These are phyloP conservation scores for Vidua chalybeata DNA, from an alignment of 2,113 vertebrate genomes.

Conservation along the genomic window DNA sequence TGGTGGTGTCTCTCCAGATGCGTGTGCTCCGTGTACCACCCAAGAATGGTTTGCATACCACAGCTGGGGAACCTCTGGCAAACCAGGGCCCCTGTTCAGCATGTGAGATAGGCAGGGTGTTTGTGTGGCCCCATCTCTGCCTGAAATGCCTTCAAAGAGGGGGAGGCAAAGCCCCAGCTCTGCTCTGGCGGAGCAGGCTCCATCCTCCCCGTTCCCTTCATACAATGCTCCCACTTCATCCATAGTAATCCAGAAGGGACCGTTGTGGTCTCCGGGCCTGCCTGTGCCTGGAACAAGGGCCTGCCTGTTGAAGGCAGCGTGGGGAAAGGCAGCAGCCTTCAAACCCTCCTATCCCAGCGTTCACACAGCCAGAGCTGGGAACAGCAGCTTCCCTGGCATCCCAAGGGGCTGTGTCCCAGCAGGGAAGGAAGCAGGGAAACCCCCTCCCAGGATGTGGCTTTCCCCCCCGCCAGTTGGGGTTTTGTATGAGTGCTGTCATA, in stretches of 20 bases:
- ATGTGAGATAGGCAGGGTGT: background rate
- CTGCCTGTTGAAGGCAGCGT: slow-evolving; percentile 38
- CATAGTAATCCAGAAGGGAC: slow-evolving; percentile 59
- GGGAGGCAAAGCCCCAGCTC: background rate
- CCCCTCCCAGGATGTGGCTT: background rate
- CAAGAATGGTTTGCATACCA: slow-evolving; percentile 41
- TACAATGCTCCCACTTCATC: slow-evolving; percentile 57
- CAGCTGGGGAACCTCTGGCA: background rate
- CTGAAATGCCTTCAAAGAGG: background rate
- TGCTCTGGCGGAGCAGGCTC: background rate
- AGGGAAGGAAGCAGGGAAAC: background rate
- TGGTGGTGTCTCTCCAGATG: background rate
- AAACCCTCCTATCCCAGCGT: background rate
- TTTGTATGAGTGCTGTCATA: background rate
- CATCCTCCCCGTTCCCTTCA: background rate
- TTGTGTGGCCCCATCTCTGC: background rate
- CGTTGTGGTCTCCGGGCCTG: slow-evolving; percentile 40
- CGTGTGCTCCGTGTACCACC: background rate
- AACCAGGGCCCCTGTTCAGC: background rate
- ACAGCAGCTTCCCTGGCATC: background rate
- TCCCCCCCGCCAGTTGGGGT: background rate
- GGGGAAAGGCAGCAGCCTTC: slow-evolving; percentile 21
- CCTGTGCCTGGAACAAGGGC: slow-evolving; percentile 33
- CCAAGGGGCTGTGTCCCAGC: fast-evolving
- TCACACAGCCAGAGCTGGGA: background rate